Evolutionary conservation across 1,140 invertebrate genomes (phyloP), one percentile per base, ranked within the genome.

Genomic region (Branchinecta lynchi): DNA sequence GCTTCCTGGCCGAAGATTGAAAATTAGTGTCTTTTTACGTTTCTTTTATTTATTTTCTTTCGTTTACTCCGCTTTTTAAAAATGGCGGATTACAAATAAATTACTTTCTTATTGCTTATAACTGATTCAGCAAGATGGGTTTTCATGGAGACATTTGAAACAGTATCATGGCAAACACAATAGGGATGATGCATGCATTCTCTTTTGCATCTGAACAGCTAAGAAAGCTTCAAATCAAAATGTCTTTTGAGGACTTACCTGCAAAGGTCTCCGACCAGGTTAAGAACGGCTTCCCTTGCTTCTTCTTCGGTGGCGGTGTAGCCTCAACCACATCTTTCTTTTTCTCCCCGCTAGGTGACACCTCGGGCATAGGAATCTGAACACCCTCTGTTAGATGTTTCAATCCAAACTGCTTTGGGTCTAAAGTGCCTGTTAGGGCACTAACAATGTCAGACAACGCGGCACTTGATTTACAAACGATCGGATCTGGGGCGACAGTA

Each of bases 241-340:
- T 3, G 5, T 32, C 32, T 32, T 1, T n/a, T 32, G 6, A 60
- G 3, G 12, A 60, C 51, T 60, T 6, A 60, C 51, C 17, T 6
- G 51, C 51, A 60, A 60, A 60, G 2, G 12, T 60, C 17, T 60
- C 51, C 12, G 51, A 60, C 51, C 51, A 68, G 66, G 12, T 45
- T 21, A 6, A 44, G 21, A 68, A 68, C 15, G 12, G 15, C 15
- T 68, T 69, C 10, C 15, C 9, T 3, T 69, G 65, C 67, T 45
- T 71, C 66, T 60, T 70, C 68, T 70, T 69, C 68, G 8, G 51
- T 46, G 17, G 8, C 15, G 21, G 46, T 71, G 10, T 9, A 60
- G 17, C 17, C 51, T 60, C 51, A 60, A 20, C 12, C 12, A 12
- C 51, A 60, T 60, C 17, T 60, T 60, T 60, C 51, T 60, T 60